Conservation (phyloP, 2,888 invertebrate species). For the Lottia scabra region DNA sequence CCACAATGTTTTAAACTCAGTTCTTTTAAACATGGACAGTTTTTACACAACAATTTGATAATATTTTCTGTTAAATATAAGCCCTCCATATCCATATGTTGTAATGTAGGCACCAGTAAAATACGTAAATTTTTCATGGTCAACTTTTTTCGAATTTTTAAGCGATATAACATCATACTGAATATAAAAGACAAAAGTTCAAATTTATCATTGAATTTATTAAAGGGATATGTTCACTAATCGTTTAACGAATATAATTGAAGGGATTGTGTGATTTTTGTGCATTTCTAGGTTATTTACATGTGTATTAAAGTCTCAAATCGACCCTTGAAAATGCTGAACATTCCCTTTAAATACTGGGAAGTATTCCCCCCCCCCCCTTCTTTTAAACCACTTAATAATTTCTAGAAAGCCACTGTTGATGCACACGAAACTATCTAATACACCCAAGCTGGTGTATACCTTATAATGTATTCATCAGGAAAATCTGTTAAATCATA, state of each 20-base stretch:
- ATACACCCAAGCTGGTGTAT: constrained; percentile 22
- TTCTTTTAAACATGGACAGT: constrained; percentile 52
- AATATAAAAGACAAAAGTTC: constrained; percentile 6
- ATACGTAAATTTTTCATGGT: constrained; percentile 42
- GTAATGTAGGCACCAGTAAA: constrained; percentile 52
- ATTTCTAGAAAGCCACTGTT: no score
- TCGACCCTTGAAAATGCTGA: no score
- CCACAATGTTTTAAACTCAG: constrained; percentile 60
- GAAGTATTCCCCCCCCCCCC: no score
- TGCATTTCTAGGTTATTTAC: no score
- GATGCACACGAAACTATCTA: no score
- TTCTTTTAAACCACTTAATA: no score
- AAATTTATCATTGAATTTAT: no score
- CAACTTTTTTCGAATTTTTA: constrained; percentile 55
- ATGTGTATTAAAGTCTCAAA: no score
- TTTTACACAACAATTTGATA: constrained; percentile 43
- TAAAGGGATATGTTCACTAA: no score
- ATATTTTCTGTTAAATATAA: constrained; percentile 54
- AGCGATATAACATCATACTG: constrained; percentile 58
- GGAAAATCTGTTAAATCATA: constrained; percentile 62
- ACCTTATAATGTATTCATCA: constrained; percentile 62
- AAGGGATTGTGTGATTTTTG: no score
- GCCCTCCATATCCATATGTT: constrained; percentile 56
- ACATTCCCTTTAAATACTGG: no score
- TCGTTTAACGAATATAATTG: no score